These are phyloP conservation scores for Axea sp. DNA, from an alignment of 2,888 invertebrate species.

Conservation along the genomic window DNA sequence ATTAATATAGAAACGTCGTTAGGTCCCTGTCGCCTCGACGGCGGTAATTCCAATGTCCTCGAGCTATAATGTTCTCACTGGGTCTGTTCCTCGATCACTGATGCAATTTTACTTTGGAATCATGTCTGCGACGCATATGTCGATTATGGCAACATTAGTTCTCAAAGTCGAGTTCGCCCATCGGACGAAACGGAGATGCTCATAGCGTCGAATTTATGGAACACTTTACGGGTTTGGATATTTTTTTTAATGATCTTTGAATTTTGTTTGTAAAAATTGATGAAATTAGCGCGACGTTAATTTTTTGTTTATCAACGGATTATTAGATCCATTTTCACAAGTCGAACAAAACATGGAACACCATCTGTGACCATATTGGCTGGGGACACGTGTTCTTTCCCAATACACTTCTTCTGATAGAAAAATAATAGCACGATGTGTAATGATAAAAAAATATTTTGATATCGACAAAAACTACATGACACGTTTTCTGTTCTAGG, in stretches of 20 bases:
- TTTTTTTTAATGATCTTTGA: conserved; percentile 31
- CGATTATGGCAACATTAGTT: conserved; percentile 42
- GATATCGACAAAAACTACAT: too few species aligned
- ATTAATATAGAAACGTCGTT: conserved; percentile 61
- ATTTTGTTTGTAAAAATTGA: too few species aligned
- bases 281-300: too few species aligned
- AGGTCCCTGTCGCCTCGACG: conserved; percentile 47
- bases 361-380: too few species aligned
- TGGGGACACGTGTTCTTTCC: too few species aligned
- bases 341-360: too few species aligned
- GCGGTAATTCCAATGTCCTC: conserved; percentile 62
- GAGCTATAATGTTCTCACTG: conserved; percentile 57
- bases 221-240: conserved; percentile 14
- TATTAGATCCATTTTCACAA: too few species aligned
- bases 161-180: conserved; percentile 17
- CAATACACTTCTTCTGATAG: too few species aligned
- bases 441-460: too few species aligned
- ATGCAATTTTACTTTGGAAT: conserved; percentile 52
- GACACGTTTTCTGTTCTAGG: too few species aligned
- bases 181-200: neutral
- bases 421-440: too few species aligned
- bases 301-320: too few species aligned
- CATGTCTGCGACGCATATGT: conserved; percentile 48
- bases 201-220: neutral
- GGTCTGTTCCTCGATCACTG: conserved; percentile 46